Percentiles rank a stretch among this genome's conserved stretches.
Evolutionary conservation across 1,140 invertebrate species (phyloP).

Genomic region (Mylabris phalerata): DNA sequence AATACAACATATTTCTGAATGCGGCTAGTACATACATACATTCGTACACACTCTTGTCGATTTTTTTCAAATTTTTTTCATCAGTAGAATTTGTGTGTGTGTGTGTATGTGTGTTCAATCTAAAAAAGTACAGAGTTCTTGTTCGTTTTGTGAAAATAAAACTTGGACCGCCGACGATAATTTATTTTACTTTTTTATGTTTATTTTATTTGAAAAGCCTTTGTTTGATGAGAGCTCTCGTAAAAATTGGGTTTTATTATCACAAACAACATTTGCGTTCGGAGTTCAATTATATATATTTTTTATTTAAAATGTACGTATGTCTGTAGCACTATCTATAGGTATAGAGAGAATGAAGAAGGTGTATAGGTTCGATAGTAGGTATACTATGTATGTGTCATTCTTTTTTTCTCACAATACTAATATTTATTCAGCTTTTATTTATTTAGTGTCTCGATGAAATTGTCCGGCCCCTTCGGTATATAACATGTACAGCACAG

Average conservation of each 20-base stretch:
- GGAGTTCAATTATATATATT: constrained; percentile 21
- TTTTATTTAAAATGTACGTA: constrained; percentile 15
- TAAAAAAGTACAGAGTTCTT: constrained; percentile 21
- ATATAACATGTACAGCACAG: neutral
- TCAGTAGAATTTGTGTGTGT: too few species aligned
- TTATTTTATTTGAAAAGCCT: constrained; percentile 35
- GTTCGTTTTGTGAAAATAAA: constrained; percentile 32
- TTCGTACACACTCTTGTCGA: constrained; percentile 11
- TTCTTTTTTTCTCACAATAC: constrained; percentile 26
- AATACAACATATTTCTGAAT: constrained; percentile 25
- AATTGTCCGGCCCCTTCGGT: constrained; percentile 1
- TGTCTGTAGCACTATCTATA: too few species aligned
- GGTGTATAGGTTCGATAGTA: too few species aligned
- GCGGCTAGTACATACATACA: constrained; percentile 11
- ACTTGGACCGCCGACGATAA: constrained; percentile 34
- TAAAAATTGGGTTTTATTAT: constrained; percentile 40
- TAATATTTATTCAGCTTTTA: constrained; percentile 28
- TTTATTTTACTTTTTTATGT: constrained; percentile 38
- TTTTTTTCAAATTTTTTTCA: constrained; percentile 13
- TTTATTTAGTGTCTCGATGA: constrained; percentile 22
- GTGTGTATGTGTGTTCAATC: constrained; percentile 12
- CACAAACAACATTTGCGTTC: constrained; percentile 37
- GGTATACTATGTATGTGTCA: constrained; percentile 4
- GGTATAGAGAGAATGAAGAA: too few species aligned
- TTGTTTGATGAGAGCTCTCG: constrained; percentile 38